Percentiles rank a stretch among this genome's conserved stretches.
Conservation (phyloP, 2,888 invertebrate species). For the Ametastegia equiseti region DNA sequence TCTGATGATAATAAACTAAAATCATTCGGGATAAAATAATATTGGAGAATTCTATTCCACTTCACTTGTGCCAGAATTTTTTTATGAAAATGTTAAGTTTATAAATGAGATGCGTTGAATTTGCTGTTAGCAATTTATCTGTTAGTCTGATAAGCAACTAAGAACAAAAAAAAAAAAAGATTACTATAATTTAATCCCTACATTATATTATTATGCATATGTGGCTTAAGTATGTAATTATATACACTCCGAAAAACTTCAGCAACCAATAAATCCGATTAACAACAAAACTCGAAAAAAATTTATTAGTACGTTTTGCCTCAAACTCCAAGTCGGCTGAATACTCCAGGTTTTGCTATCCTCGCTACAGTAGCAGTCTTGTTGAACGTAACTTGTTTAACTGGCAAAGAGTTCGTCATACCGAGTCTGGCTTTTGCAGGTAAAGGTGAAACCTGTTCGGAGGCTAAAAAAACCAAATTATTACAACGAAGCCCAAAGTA, state of each 20-base stretch:
- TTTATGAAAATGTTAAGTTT: not conserved
- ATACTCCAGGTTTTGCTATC: conserved; percentile 69
- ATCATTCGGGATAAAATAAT: not conserved
- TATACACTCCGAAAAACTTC: conserved; percentile 34
- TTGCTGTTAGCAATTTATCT: conserved; percentile 31
- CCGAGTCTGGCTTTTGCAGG: conserved; percentile 73
- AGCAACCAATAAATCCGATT: not conserved
- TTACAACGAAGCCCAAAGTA: not conserved
- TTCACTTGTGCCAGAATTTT: no score
- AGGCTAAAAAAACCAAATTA: conserved; percentile 63
- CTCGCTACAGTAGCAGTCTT: conserved; percentile 67
- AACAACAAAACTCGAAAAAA: conserved; percentile 23
- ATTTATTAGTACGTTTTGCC: conserved; percentile 28
- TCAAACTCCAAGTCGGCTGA: conserved; percentile 72
- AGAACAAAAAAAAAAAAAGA: not conserved
- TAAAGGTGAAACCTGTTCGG: conserved; percentile 65
- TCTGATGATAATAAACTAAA: not conserved
- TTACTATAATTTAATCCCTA: conserved; percentile 24
- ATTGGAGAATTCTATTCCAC: not conserved
- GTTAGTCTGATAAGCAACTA: conserved; percentile 6
- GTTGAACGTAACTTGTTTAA: conserved; percentile 73
- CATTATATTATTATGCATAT: conserved; percentile 37
- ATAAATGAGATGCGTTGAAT: not conserved
- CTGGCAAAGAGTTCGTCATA: conserved; percentile 52
- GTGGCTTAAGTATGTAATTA: conserved; percentile 29